Percentiles rank a stretch among this genome's conserved stretches.
phyloP scores from a whole-genome alignment of 2,113 vertebrate species.

The Xenotilapia longispinis region DNA sequence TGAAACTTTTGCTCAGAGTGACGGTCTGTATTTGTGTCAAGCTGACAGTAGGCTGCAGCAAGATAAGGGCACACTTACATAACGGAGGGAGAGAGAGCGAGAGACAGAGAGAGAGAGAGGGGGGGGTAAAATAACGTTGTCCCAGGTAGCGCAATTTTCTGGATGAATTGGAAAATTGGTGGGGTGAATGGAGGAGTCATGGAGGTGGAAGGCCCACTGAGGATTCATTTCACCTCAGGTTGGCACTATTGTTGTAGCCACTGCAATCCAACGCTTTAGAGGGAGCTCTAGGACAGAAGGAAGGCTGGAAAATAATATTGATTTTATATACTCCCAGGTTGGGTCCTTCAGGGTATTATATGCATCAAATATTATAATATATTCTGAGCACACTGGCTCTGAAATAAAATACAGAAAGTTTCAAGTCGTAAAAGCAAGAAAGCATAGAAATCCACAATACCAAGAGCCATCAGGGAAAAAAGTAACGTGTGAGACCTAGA shows the following conservation, averaged over 20 bases:
- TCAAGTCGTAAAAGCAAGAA: neutral
- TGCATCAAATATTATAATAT: neutral
- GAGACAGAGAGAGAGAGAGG: neutral
- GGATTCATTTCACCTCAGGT: neutral
- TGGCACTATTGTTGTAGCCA: neutral
- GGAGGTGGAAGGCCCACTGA: neutral
- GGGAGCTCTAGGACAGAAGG: neutral
- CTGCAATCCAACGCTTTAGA: neutral
- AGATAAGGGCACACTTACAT: conserved; percentile 26
- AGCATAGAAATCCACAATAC: neutral
- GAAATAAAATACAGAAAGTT: neutral
- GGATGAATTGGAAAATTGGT: neutral
- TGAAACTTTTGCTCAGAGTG: conserved; percentile 18
- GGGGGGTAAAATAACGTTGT: neutral
- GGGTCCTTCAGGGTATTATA: neutral
- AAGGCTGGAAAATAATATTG: neutral
- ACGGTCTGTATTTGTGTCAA: neutral
- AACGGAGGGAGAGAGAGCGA: neutral
- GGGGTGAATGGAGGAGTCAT: neutral
- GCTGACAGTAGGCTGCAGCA: conserved; percentile 5
- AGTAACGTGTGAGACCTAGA: neutral
- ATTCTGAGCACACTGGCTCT: neutral
- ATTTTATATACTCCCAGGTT: neutral
- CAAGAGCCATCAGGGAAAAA: neutral
- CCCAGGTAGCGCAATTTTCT: neutral